Percentiles rank a stretch among this genome's conserved stretches.
These are phyloP conservation scores for Linnaemya tessellans DNA, from an alignment of 2,888 invertebrate species.

Conservation along the genomic window DNA sequence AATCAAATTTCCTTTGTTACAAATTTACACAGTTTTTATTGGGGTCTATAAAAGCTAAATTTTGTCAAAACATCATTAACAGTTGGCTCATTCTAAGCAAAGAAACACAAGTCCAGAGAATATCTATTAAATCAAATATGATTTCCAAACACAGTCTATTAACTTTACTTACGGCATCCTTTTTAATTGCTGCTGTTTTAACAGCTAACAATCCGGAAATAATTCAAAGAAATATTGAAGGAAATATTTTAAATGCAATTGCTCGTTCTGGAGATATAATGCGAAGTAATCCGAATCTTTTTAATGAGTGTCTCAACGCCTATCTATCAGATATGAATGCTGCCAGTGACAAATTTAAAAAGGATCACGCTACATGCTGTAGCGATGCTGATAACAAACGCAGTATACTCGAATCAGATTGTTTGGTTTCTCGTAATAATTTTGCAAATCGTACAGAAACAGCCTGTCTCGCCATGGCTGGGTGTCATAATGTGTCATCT, in stretches of 20 bases:
- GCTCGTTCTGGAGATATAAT: slow-evolving; percentile 24
- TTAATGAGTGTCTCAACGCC: neutral
- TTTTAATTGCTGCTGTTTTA: neutral
- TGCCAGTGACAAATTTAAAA: neutral
- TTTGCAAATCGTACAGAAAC: slow-evolving; percentile 8
- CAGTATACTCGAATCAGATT: neutral
- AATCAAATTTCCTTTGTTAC: neutral
- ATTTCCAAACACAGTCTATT: neutral
- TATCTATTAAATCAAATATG: slow-evolving; percentile 8
- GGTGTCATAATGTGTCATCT: neutral
- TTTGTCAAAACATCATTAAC: neutral
- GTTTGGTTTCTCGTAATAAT: neutral
- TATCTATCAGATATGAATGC: neutral
- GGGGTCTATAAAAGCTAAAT: neutral
- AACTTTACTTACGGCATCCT: neutral
- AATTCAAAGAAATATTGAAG: neutral
- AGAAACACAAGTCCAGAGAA: neutral
- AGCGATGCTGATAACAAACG: neutral
- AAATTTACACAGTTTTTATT: neutral
- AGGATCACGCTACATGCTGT: neutral
- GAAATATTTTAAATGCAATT: slow-evolving; percentile 12
- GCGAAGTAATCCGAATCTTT: neutral
- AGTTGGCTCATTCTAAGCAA: neutral
- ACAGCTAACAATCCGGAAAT: neutral
- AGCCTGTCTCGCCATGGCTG: neutral